These are phyloP conservation scores for Anagyrus pseudococci DNA, from an alignment of 2,888 invertebrate genomes.

Conservation along the genomic window DNA sequence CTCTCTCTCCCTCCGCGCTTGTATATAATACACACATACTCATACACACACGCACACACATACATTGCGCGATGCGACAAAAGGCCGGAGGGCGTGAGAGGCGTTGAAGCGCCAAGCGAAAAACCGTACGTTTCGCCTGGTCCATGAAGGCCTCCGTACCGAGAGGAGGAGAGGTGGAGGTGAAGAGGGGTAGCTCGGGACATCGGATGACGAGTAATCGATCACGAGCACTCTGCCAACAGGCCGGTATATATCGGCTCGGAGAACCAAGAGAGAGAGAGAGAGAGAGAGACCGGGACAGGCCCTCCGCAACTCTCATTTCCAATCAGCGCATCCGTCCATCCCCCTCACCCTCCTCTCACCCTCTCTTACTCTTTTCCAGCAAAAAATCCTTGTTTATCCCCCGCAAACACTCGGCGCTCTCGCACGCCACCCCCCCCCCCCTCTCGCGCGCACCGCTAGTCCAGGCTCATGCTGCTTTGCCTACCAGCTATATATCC, in stretches of 20 bases:
- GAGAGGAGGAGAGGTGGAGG: not conserved
- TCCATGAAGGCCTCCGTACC: too few relatives aligned
- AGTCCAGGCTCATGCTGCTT: too few relatives aligned
- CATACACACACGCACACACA: not conserved
- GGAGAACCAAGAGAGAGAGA: too few relatives aligned
- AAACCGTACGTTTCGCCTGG: conserved; percentile 11
- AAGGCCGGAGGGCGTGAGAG: too few relatives aligned
- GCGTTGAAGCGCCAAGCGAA: conserved; percentile 22
- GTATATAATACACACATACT: not conserved
- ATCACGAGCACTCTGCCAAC: conserved; percentile 58
- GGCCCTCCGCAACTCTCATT: conserved; percentile 32
- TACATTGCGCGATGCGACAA: conserved; percentile 9
- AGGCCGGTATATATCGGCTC: conserved; percentile 44
- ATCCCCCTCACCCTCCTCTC: conserved; percentile 17
- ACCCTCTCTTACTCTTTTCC: conserved; percentile 15
- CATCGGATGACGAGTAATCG: conserved; percentile 60
- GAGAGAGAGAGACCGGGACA: too few relatives aligned
- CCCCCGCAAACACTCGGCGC: conserved; percentile 24
- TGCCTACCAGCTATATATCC: too few relatives aligned
- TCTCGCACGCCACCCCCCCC: not conserved
- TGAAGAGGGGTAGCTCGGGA: conserved; percentile 40
- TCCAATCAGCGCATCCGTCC: conserved; percentile 35
- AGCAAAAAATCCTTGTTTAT: conserved; percentile 32
- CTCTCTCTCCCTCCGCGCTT: not conserved
- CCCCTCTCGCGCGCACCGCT: not conserved